Evolutionary conservation across 2,888 invertebrate genomes (phyloP), one percentile per base, ranked within the genome.

Genomic region (Acanthococcus lagerstroemiae): DNA sequence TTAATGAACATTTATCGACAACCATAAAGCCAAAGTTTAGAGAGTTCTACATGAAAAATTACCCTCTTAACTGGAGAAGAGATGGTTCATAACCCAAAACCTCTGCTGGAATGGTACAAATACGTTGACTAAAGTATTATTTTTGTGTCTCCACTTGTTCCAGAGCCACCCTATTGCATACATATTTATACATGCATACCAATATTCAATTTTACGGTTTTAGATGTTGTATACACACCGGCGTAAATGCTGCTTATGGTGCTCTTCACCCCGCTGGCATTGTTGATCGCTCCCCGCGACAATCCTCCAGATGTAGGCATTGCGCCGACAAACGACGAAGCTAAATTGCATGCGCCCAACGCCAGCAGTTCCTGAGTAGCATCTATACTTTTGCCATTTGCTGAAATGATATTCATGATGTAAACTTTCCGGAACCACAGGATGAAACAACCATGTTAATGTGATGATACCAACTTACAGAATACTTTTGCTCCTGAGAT

Each of bases 401-500:
- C 82, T 82, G 71, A n/a, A n/a, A n/a, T n/a, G n/a, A n/a, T n/a
- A n/a, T n/a, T n/a, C n/a, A n/a, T n/a, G n/a, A n/a, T n/a, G n/a
- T 37, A 9, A 37, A 15, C 3, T 15, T 15, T 37, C n/a, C n/a
- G 12, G 37, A 37, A 37, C 2, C 37, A 3, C 6, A 37, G 37
- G 2, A 2, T 15, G n/a, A 37, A 3, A n/a, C 37, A 15, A 2
- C 37, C 12, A 37, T 37, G 37, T 9, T 37, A 37, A 9, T n/a
- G n/a, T n/a, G n/a, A n/a, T n/a, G n/a, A 2, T 55, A 27, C 45
- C 5, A 54, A 74, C 79, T 80, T 75, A 82, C 82, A 78, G 74
- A 86, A 86, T 19, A 84, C 84, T 79, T 86, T 86, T 45, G 85
- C 86, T 55, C 87, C 80, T 3, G 87, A 85, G 68, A 87, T 83